Evolutionary conservation across 2,797 vertebrate genomes (phyloP).

Genomic region (Paedocypris micromegethes): DNA sequence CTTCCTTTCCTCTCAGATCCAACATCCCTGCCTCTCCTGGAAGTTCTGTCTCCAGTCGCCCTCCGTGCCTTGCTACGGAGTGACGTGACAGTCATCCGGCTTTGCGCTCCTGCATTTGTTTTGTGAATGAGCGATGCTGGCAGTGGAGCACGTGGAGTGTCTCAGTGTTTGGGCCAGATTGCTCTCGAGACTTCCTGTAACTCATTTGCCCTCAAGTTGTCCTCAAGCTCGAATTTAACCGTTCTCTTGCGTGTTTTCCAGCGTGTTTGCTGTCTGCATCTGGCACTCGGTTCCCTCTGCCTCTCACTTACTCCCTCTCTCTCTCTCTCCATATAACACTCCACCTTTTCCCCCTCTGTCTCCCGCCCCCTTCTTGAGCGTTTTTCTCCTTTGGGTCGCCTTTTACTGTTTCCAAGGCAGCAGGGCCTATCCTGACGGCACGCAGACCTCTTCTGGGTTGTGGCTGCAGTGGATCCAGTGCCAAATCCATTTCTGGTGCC

Average conservation of each 20-base stretch:
- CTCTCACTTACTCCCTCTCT: conserved; percentile 6
- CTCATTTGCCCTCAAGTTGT: conserved; percentile 42
- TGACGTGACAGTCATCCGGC: background rate
- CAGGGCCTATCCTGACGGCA: conserved; percentile 46
- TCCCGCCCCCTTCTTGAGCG: conserved; percentile 23
- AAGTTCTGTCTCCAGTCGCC: conserved; percentile 13
- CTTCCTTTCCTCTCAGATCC: conserved; percentile 23
- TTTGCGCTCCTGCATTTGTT: conserved; percentile 24
- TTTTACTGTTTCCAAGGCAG: conserved; percentile 59
- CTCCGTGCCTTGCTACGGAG: background rate
- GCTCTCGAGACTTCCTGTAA: conserved; percentile 6
- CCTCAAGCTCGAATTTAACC: conserved; percentile 27
- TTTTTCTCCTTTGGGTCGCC: conserved; percentile 39
- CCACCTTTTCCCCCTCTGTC: conserved; percentile 42
- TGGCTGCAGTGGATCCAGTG: conserved; percentile 30
- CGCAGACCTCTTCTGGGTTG: conserved; percentile 26
- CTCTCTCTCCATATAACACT: conserved; percentile 29
- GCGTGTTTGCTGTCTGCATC: conserved; percentile 42
- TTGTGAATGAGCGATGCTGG: conserved; percentile 29
- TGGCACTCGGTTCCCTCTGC: conserved; percentile 27
- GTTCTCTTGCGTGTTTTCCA: conserved; percentile 25
- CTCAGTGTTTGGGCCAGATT: conserved; percentile 1
- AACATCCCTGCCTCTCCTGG: background rate
- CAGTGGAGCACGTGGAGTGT: conserved; percentile 16
- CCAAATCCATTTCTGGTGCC: conserved; percentile 37